These are phyloP conservation scores for Athalia rosae DNA, from an alignment of 2,888 invertebrate genomes.

Conservation along the genomic window DNA sequence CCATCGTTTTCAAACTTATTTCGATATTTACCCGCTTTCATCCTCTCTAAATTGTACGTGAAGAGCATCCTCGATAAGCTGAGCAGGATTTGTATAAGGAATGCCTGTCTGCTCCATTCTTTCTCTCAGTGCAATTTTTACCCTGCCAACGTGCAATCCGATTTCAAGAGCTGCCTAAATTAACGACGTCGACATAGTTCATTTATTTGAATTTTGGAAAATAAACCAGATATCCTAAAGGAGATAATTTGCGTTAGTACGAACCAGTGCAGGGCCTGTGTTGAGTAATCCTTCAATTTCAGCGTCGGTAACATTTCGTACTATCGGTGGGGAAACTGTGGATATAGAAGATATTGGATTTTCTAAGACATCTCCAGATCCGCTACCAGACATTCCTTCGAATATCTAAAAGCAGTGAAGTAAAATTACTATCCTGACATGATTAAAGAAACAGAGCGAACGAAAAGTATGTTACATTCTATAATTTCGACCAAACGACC, in stretches of 20 bases:
- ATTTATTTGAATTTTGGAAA: constrained; percentile 12
- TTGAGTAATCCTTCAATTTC: constrained; percentile 66
- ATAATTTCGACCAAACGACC: constrained; percentile 10
- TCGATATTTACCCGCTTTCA: constrained; percentile 54
- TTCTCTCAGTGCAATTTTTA: constrained; percentile 77
- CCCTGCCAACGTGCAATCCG: constrained; percentile 78
- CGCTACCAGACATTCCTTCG: constrained; percentile 56
- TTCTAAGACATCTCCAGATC: constrained; percentile 52
- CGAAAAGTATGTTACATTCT: not conserved
- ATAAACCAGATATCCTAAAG: not conserved
- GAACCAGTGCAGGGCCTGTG: constrained; percentile 63
- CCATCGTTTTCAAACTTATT: not conserved
- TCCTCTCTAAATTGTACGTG: constrained; percentile 81
- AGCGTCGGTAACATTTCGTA: constrained; percentile 62
- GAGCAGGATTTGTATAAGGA: constrained; percentile 81
- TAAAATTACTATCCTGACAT: not conserved
- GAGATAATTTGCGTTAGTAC: too few relatives aligned
- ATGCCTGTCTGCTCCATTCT: constrained; percentile 77
- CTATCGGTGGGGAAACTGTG: constrained; percentile 50
- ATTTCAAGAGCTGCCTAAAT: constrained; percentile 77
- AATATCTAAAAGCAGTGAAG: constrained; percentile 56
- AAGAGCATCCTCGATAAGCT: constrained; percentile 83
- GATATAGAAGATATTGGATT: constrained; percentile 53
- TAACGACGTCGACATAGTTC: not conserved
- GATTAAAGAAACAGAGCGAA: constrained; percentile 14